phyloP scores from a whole-genome alignment of 2,113 vertebrate genomes.

The Uria lomvia region DNA sequence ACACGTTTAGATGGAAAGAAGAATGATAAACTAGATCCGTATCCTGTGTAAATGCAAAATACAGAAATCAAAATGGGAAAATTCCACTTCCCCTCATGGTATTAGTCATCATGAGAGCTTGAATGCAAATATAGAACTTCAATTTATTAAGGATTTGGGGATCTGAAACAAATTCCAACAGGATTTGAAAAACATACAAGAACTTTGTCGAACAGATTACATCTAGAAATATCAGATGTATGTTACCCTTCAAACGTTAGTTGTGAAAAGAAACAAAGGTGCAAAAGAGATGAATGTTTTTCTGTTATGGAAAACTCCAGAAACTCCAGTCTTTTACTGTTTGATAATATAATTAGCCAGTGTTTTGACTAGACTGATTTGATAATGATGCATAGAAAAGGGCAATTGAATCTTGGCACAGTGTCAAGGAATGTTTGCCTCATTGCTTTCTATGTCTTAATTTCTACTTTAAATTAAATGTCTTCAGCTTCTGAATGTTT shows the following conservation, averaged over 20 bases:
- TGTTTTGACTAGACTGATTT: constrained; percentile 70
- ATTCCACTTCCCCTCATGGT: constrained; percentile 26
- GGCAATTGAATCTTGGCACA: constrained; percentile 67
- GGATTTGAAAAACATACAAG: constrained; percentile 45
- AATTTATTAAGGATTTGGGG: constrained; percentile 60
- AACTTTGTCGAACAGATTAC: not conserved
- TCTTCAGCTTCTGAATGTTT: constrained; percentile 44
- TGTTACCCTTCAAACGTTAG: constrained; percentile 1
- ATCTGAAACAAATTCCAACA: constrained; percentile 46
- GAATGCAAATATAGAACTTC: constrained; percentile 53
- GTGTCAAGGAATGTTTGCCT: constrained; percentile 44
- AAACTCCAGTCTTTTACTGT: constrained; percentile 28
- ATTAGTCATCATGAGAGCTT: constrained; percentile 30
- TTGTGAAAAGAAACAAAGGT: not conserved
- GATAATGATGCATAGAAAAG: constrained; percentile 67
- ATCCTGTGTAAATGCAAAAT: constrained; percentile 14
- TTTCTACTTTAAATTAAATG: constrained; percentile 62
- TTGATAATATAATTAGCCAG: constrained; percentile 63
- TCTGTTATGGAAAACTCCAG: constrained; percentile 47
- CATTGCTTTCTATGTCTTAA: constrained; percentile 63
- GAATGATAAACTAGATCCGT: not conserved
- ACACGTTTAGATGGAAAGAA: not conserved
- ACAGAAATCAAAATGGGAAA: constrained; percentile 42
- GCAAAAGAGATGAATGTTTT: not conserved
- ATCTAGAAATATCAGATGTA: not conserved